Percentiles rank a stretch among this genome's conserved stretches.
Evolutionary conservation across 2,797 vertebrate genomes (phyloP).

Genomic region (Lates japonicus): DNA sequence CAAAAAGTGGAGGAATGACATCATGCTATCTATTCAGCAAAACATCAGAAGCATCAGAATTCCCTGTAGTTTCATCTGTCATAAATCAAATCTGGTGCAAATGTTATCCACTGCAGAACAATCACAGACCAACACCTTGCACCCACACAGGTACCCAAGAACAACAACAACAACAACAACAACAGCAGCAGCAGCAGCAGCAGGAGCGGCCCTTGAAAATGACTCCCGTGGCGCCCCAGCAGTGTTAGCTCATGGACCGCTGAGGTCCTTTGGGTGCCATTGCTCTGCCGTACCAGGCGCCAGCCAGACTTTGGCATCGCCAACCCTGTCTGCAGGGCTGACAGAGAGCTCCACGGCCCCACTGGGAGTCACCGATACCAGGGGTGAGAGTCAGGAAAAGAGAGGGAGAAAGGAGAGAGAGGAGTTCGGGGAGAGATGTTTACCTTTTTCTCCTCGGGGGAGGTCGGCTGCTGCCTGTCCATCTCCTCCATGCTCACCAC

Average conservation of each 20-base stretch:
- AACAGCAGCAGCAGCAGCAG: not conserved
- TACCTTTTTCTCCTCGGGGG: conserved; percentile 91
- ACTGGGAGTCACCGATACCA: conserved; percentile 7
- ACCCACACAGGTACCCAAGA: too few relatives aligned
- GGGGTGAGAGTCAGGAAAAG: not conserved
- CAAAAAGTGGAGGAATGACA: too few relatives aligned
- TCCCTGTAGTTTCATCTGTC: too few relatives aligned
- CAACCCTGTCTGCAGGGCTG: not conserved
- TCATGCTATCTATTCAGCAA: too few relatives aligned
- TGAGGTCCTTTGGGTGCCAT: conserved; percentile 12
- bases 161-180: not conserved
- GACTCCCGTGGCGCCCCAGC: not conserved
- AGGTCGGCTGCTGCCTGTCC: conserved; percentile 76
- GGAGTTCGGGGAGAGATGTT: conserved; percentile 21
- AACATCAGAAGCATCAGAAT: too few relatives aligned
- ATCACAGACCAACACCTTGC: not conserved
- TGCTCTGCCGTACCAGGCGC: not conserved
- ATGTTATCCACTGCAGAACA: not conserved
- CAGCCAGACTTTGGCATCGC: conserved; percentile 24
- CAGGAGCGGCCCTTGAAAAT: not conserved
- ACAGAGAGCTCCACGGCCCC: not conserved
- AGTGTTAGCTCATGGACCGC: not conserved
- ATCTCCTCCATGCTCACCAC: conserved; percentile 89
- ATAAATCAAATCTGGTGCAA: too few relatives aligned
- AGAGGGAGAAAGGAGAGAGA: not conserved